Percentiles rank a stretch among this genome's conserved stretches.
Conservation (phyloP, 1,140 invertebrate genomes). For the Formica exsecta region DNA sequence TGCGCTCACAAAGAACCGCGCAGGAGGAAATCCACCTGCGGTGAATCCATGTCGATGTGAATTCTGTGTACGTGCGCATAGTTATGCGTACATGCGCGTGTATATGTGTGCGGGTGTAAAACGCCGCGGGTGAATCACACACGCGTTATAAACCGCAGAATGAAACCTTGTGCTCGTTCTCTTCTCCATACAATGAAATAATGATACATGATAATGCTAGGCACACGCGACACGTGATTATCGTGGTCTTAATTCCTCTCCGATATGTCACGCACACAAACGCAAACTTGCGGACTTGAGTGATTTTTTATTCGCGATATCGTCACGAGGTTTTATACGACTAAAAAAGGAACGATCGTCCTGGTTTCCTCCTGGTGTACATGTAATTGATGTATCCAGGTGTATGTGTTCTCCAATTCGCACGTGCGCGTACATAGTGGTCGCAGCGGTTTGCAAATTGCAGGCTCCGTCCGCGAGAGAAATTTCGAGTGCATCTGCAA, state of each 20-base stretch:
- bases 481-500: constrained; percentile 40
- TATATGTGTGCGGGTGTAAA: background rate
- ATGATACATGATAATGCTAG: constrained; percentile 70
- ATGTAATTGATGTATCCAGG: background rate
- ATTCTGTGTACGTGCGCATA: background rate
- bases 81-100: background rate
- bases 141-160: constrained; percentile 56
- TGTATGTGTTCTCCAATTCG: background rate
- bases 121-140: constrained; percentile 41
- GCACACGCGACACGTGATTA: constrained; percentile 66
- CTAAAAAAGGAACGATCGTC: constrained; percentile 36
- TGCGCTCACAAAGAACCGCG: constrained; percentile 26
- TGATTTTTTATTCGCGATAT: constrained; percentile 27
- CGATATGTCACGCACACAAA: constrained; percentile 51
- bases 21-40: constrained; percentile 42
- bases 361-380: constrained; percentile 37
- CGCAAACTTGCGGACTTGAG: constrained; percentile 5
- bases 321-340: background rate
- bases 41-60: background rate
- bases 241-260: constrained; percentile 63
- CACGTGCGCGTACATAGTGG: background rate
- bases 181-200: constrained; percentile 64
- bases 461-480: constrained; percentile 12
- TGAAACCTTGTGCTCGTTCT: constrained; percentile 74
- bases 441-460: constrained; percentile 45